Evolutionary conservation across 92 coral and sea anemone genomes (phyloP), one percentile per base, ranked within the genome.

Genomic region (Nematostella vectensis): DNA sequence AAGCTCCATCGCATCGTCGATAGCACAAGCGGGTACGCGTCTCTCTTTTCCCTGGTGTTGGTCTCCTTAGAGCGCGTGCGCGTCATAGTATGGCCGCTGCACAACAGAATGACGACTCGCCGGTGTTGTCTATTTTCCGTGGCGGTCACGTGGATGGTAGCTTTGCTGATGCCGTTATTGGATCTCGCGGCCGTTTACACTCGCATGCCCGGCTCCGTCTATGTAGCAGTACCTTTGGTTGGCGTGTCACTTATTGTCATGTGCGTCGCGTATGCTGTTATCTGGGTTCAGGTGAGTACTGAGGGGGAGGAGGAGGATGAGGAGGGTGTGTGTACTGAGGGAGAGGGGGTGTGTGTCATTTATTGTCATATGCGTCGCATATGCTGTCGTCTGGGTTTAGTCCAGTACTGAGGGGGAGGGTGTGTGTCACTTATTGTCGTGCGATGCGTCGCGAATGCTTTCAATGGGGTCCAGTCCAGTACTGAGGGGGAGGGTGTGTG

Each of bases 1-100:
- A 11, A 10, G 18, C 6, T 55, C 12, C 72, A 66, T 55, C 17
- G 71, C 2, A n/a, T 55, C 8, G 17, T 67, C 4, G 69, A 67
- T 29, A 74, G 65, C 10, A 54, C 52, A 4, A 65, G 60, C 36
- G 69, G 67, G 0, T 30, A 60, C 25, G 80, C 80, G 13, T 74
- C 80, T 0, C 30, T 74, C n/a, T 48, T 39, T 37, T 74, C 72
- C 9, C 74, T 74, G 16, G 72, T 59, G 21, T 55, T 74, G 18
- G 61, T 74, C 37, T 58, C 80, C 2, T 31, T 74, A 31, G 80
- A 74, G 80, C 65, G 80, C 60, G 28, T 66, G 55, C 72, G 72
- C 49, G 72, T 66, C 9, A 66, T 66, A 13, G 72, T 66, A 25
- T 74, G 50, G 71, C 65, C 58, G 63, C 74, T 26, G 69, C 62